phyloP scores from a whole-genome alignment of 1,140 invertebrate species.

The Drosophila ambigua region DNA sequence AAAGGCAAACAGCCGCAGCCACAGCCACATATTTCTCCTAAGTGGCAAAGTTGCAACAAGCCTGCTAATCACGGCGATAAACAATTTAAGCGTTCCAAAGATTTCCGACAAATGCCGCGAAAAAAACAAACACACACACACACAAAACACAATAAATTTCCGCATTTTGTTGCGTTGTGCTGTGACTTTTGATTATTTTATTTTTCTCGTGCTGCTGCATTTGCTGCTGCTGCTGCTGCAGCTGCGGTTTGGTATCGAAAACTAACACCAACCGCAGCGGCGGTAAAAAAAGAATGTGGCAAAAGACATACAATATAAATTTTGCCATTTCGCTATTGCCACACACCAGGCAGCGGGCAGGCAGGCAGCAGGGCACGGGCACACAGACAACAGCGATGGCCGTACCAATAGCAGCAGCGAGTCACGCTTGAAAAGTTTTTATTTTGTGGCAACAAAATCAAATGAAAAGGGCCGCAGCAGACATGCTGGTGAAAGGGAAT shows the following conservation, averaged over 20 bases:
- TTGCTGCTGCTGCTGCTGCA: constrained; percentile 20
- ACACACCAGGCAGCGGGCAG: constrained; percentile 26
- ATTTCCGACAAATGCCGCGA: constrained; percentile 61
- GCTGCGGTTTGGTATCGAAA: constrained; percentile 68
- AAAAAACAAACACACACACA: constrained; percentile 23
- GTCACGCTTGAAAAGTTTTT: constrained; percentile 80
- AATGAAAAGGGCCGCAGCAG: constrained; percentile 65
- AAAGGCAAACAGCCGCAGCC: constrained; percentile 27
- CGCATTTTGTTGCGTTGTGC: constrained; percentile 61
- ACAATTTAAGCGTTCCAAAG: constrained; percentile 74
- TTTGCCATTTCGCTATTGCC: constrained; percentile 71
- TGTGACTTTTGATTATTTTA: constrained; percentile 39
- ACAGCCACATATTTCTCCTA: neutral
- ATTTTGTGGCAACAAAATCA: constrained; percentile 79
- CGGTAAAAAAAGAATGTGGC: constrained; percentile 59
- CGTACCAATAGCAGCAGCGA: constrained; percentile 48
- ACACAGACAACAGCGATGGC: constrained; percentile 9
- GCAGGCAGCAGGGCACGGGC: constrained; percentile 2
- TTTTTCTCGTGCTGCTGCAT: constrained; percentile 27
- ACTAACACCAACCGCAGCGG: constrained; percentile 55
- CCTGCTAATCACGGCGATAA: constrained; percentile 75
- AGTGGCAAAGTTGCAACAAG: constrained; percentile 60
- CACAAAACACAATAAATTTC: constrained; percentile 74
- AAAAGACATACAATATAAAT: constrained; percentile 67
- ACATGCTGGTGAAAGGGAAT: constrained; percentile 39